phyloP scores from a whole-genome alignment of 2,113 vertebrate species.

The Mormyrus iriodes region DNA sequence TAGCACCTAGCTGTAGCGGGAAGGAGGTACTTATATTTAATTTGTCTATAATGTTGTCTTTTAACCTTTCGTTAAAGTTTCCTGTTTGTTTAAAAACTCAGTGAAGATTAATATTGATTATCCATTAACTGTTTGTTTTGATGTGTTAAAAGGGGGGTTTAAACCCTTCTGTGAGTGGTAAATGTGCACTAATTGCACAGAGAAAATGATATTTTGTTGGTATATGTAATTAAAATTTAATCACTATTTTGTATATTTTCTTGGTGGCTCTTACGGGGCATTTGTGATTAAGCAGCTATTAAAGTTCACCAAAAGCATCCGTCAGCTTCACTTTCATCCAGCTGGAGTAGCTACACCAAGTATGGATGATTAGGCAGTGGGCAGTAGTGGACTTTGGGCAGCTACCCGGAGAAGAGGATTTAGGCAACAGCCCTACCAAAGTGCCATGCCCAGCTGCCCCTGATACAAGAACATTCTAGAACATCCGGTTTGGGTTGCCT shows the following conservation, averaged over 20 bases:
- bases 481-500: not conserved
- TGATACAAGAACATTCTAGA: not conserved
- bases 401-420: not conserved
- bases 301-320: not conserved
- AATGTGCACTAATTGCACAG: not conserved
- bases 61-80: not conserved
- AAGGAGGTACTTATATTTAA: not conserved
- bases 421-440: not conserved
- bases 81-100: not conserved
- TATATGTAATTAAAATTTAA: not conserved
- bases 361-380: not conserved
- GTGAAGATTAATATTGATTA: not conserved
- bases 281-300: not conserved
- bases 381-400: conserved; percentile 5
- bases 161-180: not conserved
- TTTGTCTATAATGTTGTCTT: not conserved
- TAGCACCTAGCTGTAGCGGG: not conserved
- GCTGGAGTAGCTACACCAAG: not conserved
- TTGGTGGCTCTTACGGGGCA: not conserved
- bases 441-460: not conserved
- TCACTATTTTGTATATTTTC: not conserved
- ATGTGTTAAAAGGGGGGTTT: not conserved
- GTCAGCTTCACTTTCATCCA: not conserved
- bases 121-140: not conserved
- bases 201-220: not conserved